phyloP scores from a whole-genome alignment of 2,113 vertebrate species.

The Nesospiza acunhae region DNA sequence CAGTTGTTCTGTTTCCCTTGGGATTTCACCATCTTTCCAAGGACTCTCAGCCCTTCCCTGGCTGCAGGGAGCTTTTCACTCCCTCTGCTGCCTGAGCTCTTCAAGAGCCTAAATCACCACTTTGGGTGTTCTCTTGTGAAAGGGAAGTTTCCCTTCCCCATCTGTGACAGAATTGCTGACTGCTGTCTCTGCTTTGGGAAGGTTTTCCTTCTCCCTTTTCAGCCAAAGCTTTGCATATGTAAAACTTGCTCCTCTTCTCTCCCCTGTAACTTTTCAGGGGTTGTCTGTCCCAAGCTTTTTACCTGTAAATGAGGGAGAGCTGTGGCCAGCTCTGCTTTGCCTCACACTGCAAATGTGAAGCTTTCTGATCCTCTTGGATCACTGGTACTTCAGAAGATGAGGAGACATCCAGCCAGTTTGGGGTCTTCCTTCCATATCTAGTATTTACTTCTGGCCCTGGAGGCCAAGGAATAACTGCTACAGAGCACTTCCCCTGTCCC shows the following conservation, averaged over 20 bases:
- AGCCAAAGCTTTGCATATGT: neutral
- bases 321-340: neutral
- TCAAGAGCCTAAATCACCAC: neutral
- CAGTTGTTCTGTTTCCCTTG: neutral
- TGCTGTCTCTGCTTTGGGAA: neutral
- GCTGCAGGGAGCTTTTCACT: neutral
- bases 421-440: neutral
- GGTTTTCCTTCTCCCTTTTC: neutral
- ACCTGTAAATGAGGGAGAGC: neutral
- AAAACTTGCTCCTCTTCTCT: neutral
- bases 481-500: neutral
- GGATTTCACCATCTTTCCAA: neutral
- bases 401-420: neutral
- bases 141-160: neutral
- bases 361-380: neutral
- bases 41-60: neutral
- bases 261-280: rapidly evolving
- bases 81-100: neutral
- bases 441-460: neutral
- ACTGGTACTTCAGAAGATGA: neutral
- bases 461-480: neutral
- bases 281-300: neutral
- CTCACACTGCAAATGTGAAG: neutral
- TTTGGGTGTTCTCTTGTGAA: neutral
- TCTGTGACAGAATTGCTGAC: neutral